Evolutionary conservation across 2,113 vertebrate genomes (phyloP), one percentile per base, ranked within the genome.

Genomic region (Empidonax traillii): DNA sequence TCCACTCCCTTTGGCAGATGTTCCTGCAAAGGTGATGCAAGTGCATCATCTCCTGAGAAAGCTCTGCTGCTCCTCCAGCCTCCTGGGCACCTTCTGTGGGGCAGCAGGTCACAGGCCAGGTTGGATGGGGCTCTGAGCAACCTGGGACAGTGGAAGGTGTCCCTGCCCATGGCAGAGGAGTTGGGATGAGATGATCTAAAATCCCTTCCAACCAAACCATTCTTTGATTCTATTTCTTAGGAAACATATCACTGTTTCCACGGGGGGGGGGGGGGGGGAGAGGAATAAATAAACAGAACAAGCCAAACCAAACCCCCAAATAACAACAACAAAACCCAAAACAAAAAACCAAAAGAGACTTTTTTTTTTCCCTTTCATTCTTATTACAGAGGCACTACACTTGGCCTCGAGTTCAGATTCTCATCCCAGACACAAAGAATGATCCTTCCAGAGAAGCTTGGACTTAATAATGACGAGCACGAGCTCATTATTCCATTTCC

Each of bases 21-120:
- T 24, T 91, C 62, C 77, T 94, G 78, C 39, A 49, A 49, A 75
- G 24, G 47, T 65, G 65, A 67, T 25, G n/a, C 47, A 75, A 81
- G 61, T 49, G 10, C 39, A 17, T 1, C 39, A 17, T 1, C 3
- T 15, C n/a, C 53, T 91, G 44, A 69, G 75, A 89, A 52, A 75
- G 73, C 25, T 81, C 4, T 58, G 28, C 13, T 80, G 31, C 47
- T 83, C n/a, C 16, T 81, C 27, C 73, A 52, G 8, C 43, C 65
- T 89, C 53, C 35, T 68, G 53, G 55, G 39, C 14, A 20, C 63
- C 39, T 87, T 12, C 25, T 27, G 4, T 43, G 27, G 66, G 35
- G 33, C 22, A 65, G 1, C 78, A 22, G 28, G 46, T 19, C 0
- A 30, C 0, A 41, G 39, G 7, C 11, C n/a, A 75, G 62, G 30